phyloP scores from a whole-genome alignment of 2,113 vertebrate species.

The Campylomormyrus numenius region DNA sequence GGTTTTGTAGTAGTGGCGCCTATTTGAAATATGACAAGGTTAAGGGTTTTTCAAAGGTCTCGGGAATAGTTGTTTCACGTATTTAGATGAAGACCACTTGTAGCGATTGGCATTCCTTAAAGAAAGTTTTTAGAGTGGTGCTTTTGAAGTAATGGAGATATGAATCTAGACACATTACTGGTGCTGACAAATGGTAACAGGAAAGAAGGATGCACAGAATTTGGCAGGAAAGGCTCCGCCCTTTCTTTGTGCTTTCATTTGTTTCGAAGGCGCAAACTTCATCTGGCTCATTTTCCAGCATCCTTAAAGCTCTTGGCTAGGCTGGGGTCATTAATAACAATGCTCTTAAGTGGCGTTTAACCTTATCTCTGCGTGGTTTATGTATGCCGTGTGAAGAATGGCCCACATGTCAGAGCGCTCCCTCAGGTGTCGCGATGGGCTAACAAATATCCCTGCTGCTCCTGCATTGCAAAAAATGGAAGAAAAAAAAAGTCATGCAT shows the following conservation, averaged over 20 bases:
- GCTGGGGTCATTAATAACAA: conserved; percentile 56
- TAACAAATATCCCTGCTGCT: conserved; percentile 6
- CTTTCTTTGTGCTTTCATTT: not conserved
- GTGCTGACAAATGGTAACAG: not conserved
- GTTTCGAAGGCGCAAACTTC: not conserved
- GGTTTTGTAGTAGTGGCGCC: not conserved
- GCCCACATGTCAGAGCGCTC: not conserved
- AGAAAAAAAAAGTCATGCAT: not conserved
- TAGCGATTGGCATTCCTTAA: too few relatives aligned
- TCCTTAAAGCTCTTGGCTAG: conserved; percentile 27
- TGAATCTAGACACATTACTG: not conserved
- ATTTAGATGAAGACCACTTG: not conserved
- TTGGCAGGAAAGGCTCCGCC: not conserved
- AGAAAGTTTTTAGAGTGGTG: not conserved
- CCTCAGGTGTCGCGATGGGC: conserved; percentile 22
- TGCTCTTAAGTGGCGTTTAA: conserved; percentile 59
- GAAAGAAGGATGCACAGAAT: not conserved
- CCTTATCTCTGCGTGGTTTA: conserved; percentile 54
- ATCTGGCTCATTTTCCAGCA: not conserved
- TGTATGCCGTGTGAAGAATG: conserved; percentile 46
- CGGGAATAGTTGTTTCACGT: not conserved
- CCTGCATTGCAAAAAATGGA: not conserved
- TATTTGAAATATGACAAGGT: not conserved
- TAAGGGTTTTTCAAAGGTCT: not conserved
- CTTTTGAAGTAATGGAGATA: not conserved